A percentile compares a stretch with the other conserved stretches of the same genome.
Conservation (phyloP, 2,888 invertebrate genomes). For the Philaethria dido region DNA sequence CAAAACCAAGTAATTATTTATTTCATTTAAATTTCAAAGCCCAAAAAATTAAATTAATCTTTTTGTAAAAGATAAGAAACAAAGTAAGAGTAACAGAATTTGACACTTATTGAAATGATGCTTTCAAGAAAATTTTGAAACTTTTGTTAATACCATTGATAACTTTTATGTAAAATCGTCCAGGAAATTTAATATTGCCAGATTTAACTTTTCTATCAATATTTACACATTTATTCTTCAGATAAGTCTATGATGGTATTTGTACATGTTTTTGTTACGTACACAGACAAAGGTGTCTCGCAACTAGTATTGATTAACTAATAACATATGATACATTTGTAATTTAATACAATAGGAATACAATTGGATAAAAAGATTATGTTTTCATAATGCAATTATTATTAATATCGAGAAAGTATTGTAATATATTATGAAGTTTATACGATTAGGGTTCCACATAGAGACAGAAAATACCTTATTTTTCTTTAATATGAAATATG, state of each 20-base stretch:
- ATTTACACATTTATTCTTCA: neutral
- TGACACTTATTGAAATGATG: neutral
- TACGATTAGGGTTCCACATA: neutral
- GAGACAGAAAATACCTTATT: neutral
- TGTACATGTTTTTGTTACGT: neutral
- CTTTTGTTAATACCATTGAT: conserved; percentile 13
- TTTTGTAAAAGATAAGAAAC: neutral
- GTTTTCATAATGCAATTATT: conserved; percentile 17
- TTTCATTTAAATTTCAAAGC: neutral
- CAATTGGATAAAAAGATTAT: conserved; percentile 21
- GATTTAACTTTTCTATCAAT: neutral
- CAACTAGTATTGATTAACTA: conserved; percentile 1
- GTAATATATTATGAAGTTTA: neutral
- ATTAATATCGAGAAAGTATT: conserved; percentile 12
- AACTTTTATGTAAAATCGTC: conserved; percentile 1
- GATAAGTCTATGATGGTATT: no score
- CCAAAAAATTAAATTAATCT: neutral
- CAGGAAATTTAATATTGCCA: conserved; percentile 15
- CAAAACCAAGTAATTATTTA: neutral
- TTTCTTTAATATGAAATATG: neutral
- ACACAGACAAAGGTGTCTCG: neutral
- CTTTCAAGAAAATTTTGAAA: neutral
- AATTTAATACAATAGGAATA: conserved; percentile 14
- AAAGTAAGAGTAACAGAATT: neutral
- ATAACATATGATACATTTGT: conserved; percentile 8